These are phyloP conservation scores for Condylostylus longicornis DNA, from an alignment of 1,140 invertebrate genomes.

Conservation along the genomic window DNA sequence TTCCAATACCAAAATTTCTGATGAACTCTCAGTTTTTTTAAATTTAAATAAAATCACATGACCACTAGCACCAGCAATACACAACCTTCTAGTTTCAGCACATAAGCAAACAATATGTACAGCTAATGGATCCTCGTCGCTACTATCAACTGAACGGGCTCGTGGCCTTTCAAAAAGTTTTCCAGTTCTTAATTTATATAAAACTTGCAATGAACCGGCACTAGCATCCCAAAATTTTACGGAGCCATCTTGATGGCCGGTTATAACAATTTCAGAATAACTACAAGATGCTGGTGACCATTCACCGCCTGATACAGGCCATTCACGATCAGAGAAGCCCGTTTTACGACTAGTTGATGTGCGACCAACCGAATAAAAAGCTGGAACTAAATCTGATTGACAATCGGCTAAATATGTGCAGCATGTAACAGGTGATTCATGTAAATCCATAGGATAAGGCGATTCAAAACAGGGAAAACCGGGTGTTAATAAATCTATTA, in stretches of 20 bases:
- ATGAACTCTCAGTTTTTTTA: slow-evolving; percentile 71
- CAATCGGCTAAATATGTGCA: slow-evolving; percentile 95
- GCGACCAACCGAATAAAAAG: slow-evolving; percentile 57
- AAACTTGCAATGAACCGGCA: slow-evolving; percentile 74
- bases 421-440: slow-evolving; percentile 92
- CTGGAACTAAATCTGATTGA: slow-evolving; percentile 87
- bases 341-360: slow-evolving; percentile 47
- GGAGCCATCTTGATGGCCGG: slow-evolving; percentile 90
- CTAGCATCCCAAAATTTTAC: slow-evolving; percentile 97
- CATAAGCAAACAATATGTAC: slow-evolving; percentile 84
- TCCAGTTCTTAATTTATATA: slow-evolving; percentile 95
- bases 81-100: slow-evolving; percentile 76
- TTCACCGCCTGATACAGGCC: slow-evolving; percentile 89
- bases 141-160: slow-evolving; percentile 38
- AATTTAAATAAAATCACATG: slow-evolving; percentile 94
- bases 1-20: slow-evolving; percentile 76
- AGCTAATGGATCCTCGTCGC: slow-evolving; percentile 80
- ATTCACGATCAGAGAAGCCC: slow-evolving; percentile 87
- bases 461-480: slow-evolving; percentile 98
- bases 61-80: slow-evolving; percentile 74
- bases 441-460: slow-evolving; percentile 98
- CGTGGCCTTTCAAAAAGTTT: slow-evolving; percentile 77
- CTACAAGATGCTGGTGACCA: slow-evolving; percentile 86
- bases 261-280: slow-evolving; percentile 93
- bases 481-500: slow-evolving; percentile 85